These are phyloP conservation scores for Idaea aversata DNA, from an alignment of 2,888 invertebrate genomes.

Conservation along the genomic window DNA sequence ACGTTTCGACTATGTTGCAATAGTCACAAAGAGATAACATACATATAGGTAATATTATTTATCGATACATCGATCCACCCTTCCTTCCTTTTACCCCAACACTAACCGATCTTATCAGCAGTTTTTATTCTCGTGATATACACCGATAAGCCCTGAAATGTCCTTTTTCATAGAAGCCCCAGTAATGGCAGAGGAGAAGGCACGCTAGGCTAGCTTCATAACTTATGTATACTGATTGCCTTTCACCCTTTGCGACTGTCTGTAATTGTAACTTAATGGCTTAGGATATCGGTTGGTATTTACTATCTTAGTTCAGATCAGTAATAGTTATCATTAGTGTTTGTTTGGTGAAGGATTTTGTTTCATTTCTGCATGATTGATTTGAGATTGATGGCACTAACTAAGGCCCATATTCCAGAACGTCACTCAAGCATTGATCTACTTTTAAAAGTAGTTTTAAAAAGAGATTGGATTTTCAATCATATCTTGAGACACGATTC, in stretches of 20 bases:
- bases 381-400: not conserved
- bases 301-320: constrained; percentile 22
- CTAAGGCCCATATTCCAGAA: no score
- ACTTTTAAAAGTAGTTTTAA: no score
- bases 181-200: constrained; percentile 69
- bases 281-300: constrained; percentile 29
- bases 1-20: no score
- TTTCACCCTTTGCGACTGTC: constrained; percentile 65
- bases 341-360: not conserved
- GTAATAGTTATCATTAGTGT: constrained; percentile 7
- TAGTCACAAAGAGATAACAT: no score
- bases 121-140: constrained; percentile 79
- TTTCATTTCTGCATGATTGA: not conserved
- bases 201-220: constrained; percentile 71
- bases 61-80: constrained; percentile 26
- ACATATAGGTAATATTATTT: constrained; percentile 17
- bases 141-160: constrained; percentile 75
- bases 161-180: constrained; percentile 78
- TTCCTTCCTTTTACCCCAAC: constrained; percentile 30
- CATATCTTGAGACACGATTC: no score
- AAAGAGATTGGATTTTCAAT: no score
- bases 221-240: constrained; percentile 77
- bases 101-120: constrained; percentile 67
- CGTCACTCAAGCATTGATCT: no score
- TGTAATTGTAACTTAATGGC: constrained; percentile 31